phyloP scores from a whole-genome alignment of 2,888 invertebrate genomes.

The Drosophila percnosoma region DNA sequence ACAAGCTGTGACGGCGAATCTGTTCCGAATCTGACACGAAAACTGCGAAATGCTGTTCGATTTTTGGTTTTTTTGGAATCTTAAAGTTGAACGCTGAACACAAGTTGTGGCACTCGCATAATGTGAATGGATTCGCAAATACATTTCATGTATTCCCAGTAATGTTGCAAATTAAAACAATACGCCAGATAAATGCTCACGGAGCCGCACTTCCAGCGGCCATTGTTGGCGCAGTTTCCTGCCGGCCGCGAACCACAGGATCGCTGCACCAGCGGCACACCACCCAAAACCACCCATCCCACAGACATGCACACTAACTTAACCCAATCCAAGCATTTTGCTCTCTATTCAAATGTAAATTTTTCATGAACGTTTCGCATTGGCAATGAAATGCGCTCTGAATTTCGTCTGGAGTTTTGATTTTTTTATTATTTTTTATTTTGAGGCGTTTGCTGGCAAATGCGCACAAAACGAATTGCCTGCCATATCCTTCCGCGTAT shows the following conservation, averaged over 20 bases:
- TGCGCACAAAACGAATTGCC: conserved; percentile 75
- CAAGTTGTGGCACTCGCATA: not conserved
- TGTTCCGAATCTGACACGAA: conserved; percentile 63
- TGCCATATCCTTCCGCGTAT: conserved; percentile 81
- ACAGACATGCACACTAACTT: conserved; percentile 1
- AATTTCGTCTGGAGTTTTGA: conserved; percentile 54
- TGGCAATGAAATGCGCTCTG: conserved; percentile 54
- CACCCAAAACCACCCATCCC: conserved; percentile 6
- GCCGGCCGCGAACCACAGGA: conserved; percentile 50
- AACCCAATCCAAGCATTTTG: conserved; percentile 14
- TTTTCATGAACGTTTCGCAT: conserved; percentile 60
- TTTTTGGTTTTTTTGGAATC: conserved; percentile 19
- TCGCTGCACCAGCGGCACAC: conserved; percentile 47
- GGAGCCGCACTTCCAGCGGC: conserved; percentile 72
- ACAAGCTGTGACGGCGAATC: conserved; percentile 68
- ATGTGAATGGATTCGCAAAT: conserved; percentile 30
- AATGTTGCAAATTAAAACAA: conserved; percentile 76
- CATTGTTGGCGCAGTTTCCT: conserved; percentile 72
- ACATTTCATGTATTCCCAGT: conserved; percentile 28
- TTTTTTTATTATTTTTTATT: conserved; percentile 25
- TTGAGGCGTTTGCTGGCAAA: conserved; percentile 41
- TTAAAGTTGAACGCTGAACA: conserved; percentile 30
- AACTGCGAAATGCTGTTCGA: conserved; percentile 50
- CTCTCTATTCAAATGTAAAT: conserved; percentile 79
- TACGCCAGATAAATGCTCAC: conserved; percentile 78